These are phyloP conservation scores for Globia sparganii DNA, from an alignment of 2,888 invertebrate species.

Conservation along the genomic window DNA sequence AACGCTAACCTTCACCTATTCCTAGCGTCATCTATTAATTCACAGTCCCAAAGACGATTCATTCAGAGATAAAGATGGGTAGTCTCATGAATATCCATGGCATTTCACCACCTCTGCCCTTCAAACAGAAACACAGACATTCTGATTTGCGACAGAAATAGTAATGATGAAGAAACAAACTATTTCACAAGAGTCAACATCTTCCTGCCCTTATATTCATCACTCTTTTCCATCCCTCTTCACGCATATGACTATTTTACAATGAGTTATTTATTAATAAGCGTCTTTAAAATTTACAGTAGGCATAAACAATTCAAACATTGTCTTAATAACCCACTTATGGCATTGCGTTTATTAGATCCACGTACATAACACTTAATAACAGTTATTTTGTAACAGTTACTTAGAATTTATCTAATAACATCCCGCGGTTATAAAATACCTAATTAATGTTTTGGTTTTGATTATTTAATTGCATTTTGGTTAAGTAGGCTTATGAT, in stretches of 20 bases:
- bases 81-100: not conserved
- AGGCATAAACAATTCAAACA: not conserved
- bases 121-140: not conserved
- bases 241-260: not conserved
- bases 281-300: too few relatives aligned
- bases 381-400: constrained; percentile 39
- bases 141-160: not conserved
- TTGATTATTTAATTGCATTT: constrained; percentile 35
- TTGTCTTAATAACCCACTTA: constrained; percentile 17
- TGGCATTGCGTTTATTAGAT: constrained; percentile 24
- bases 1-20: too few relatives aligned
- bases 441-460: constrained; percentile 27
- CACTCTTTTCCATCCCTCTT: not conserved
- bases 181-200: too few relatives aligned
- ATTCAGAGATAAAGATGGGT: not conserved
- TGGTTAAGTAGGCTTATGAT: constrained; percentile 1
- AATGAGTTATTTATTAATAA: not conserved
- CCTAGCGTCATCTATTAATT: too few relatives aligned
- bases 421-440: constrained; percentile 36
- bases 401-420: constrained; percentile 11
- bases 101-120: not conserved
- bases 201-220: not conserved
- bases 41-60: not conserved
- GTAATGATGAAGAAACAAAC: too few relatives aligned
- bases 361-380: constrained; percentile 30